These are phyloP conservation scores for Notarius lentiginosus DNA, from an alignment of 2,113 vertebrate genomes.

Conservation along the genomic window DNA sequence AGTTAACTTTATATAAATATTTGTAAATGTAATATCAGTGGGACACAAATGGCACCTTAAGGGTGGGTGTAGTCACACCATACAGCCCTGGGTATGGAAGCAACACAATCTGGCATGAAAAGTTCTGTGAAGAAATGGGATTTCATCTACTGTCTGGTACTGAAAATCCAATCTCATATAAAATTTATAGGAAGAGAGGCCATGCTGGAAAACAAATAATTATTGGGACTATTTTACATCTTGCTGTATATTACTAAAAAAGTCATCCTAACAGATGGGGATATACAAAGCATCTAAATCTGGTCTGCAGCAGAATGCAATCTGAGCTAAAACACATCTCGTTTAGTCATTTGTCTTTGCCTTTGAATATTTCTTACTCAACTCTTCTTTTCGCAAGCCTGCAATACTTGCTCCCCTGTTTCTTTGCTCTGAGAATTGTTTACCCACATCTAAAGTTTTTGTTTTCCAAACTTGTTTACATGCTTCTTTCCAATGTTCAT, in stretches of 20 bases:
- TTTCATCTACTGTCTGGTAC: background rate
- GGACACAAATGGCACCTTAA: background rate
- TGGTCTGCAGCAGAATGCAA: slow-evolving; percentile 15
- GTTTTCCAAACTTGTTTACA: slow-evolving; percentile 26
- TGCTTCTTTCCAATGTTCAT: slow-evolving; percentile 2
- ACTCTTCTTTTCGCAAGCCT: background rate
- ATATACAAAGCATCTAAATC: slow-evolving; percentile 2
- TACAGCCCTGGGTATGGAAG: background rate
- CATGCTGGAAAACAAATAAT: slow-evolving; percentile 6
- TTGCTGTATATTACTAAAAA: slow-evolving; percentile 7
- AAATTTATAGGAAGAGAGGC: background rate
- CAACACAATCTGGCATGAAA: background rate
- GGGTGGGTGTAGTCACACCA: background rate
- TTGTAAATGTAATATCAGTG: background rate
- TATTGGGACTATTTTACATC: slow-evolving; percentile 3
- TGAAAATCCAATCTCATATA: slow-evolving; percentile 1
- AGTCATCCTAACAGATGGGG: slow-evolving; percentile 4
- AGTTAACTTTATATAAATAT: too few species aligned
- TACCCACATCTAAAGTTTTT: background rate
- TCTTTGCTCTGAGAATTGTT: slow-evolving; percentile 3
- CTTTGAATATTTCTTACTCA: slow-evolving; percentile 9
- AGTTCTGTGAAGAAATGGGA: background rate
- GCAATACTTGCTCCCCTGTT: background rate
- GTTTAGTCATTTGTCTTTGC: slow-evolving; percentile 18
- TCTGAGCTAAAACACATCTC: background rate